Conservation (phyloP, 1,140 invertebrate species). For the Archivesica marissinica region DNA sequence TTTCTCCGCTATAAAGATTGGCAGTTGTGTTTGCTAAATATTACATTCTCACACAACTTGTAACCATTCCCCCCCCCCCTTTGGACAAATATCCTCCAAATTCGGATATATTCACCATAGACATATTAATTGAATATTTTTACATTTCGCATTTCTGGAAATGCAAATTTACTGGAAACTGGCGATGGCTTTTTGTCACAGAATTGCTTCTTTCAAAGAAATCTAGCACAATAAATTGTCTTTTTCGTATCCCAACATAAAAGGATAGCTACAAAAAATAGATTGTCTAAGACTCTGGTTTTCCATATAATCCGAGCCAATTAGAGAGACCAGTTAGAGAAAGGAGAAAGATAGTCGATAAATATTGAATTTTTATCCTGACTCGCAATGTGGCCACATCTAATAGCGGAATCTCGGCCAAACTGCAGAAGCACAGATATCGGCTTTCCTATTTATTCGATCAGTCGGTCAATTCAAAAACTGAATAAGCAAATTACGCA, state of each 20-base stretch:
- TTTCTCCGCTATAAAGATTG: too few species aligned
- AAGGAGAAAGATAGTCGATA: constrained; percentile 35
- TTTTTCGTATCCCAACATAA: neutral
- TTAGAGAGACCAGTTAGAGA: constrained; percentile 14
- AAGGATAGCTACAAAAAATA: constrained; percentile 23
- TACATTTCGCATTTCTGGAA: neutral
- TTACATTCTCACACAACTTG: constrained; percentile 26
- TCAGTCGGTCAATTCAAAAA: neutral
- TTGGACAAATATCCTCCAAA: neutral
- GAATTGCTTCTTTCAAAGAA: neutral
- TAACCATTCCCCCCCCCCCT: neutral
- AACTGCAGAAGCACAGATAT: neutral
- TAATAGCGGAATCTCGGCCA: neutral
- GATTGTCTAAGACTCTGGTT: constrained; percentile 6
- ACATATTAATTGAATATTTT: neutral
- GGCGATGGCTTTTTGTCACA: neutral
- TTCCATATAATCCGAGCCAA: constrained; percentile 22
- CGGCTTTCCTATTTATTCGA: neutral
- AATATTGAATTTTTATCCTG: constrained; percentile 39
- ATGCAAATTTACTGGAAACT: neutral
- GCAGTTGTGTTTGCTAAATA: neutral
- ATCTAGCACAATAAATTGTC: neutral
- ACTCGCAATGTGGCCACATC: neutral
- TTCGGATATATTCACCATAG: too few species aligned
- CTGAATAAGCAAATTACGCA: neutral